These are phyloP conservation scores for Plestiodon gilberti DNA, from an alignment of 2,113 vertebrate genomes.

Conservation along the genomic window DNA sequence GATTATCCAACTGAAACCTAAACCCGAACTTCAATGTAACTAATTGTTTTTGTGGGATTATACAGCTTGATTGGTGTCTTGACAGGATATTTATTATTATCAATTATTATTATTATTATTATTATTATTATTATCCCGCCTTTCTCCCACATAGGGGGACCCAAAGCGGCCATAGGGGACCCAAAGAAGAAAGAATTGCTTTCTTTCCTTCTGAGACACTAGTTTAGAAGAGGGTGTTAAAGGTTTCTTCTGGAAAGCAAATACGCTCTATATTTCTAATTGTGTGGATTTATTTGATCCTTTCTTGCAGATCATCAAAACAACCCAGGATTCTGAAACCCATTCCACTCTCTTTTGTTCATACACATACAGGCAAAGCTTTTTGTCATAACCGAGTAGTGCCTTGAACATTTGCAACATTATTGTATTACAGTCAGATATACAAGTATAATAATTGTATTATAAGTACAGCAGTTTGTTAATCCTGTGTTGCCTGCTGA, in stretches of 20 bases:
- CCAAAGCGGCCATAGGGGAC: no score
- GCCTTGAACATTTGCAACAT: background rate
- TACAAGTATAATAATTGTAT: background rate
- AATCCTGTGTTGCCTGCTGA: background rate
- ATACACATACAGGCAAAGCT: background rate
- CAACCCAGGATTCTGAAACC: background rate
- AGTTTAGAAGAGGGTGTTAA: background rate
- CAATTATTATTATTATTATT: no score
- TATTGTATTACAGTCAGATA: background rate
- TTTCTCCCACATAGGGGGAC: no score
- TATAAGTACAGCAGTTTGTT: constrained; percentile 17
- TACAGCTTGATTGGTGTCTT: no score
- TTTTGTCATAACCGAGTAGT: background rate
- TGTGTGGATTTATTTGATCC: constrained; percentile 1
- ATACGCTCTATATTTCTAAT: background rate
- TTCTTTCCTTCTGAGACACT: accelerated
- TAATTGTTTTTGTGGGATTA: no score
- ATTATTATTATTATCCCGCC: no score
- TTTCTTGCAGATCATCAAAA: background rate
- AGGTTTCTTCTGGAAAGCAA: background rate
- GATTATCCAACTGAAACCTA: no score
- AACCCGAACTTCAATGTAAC: no score
- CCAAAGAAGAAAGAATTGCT: background rate
- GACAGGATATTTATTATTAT: no score
- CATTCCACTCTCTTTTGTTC: background rate